phyloP scores from a whole-genome alignment of 2,888 invertebrate genomes.

The Drosophila pseudotakahashii region DNA sequence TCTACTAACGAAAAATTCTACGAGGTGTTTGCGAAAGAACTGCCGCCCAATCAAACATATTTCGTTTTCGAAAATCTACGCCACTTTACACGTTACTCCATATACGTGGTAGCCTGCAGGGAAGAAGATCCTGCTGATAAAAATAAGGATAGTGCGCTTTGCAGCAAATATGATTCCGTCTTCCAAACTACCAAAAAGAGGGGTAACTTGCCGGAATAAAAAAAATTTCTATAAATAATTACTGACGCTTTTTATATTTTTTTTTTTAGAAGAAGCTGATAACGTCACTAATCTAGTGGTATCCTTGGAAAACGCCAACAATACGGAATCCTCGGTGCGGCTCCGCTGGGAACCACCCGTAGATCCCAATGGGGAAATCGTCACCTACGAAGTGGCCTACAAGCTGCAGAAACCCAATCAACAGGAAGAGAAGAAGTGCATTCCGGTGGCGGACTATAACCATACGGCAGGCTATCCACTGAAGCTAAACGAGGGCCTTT shows the following conservation, averaged over 20 bases:
- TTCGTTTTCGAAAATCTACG: conserved; percentile 87
- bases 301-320: conserved; percentile 76
- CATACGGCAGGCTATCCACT: conserved; percentile 74
- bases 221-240: not conserved
- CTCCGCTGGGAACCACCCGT: conserved; percentile 92
- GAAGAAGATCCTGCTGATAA: conserved; percentile 71
- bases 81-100: conserved; percentile 91
- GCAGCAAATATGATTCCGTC: conserved; percentile 85
- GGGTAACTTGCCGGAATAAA: conserved; percentile 71
- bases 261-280: conserved; percentile 88
- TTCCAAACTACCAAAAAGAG: conserved; percentile 85
- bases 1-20: conserved; percentile 55
- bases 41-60: conserved; percentile 81
- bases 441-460: conserved; percentile 87
- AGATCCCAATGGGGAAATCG: conserved; percentile 94
- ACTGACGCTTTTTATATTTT: not conserved
- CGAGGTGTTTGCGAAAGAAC: conserved; percentile 59
- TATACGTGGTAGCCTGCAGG: conserved; percentile 92
- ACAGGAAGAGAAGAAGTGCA: conserved; percentile 89
- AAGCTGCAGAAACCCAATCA: conserved; percentile 86
- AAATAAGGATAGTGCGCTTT: conserved; percentile 76
- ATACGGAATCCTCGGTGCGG: conserved; percentile 87
- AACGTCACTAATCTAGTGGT: conserved; percentile 86
- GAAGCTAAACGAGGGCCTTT: conserved; percentile 90
- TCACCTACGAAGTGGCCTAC: conserved; percentile 93